Evolutionary conservation across 1,140 invertebrate genomes (phyloP), one percentile per base, ranked within the genome.

Genomic region (Acyrthosiphon pisum): DNA sequence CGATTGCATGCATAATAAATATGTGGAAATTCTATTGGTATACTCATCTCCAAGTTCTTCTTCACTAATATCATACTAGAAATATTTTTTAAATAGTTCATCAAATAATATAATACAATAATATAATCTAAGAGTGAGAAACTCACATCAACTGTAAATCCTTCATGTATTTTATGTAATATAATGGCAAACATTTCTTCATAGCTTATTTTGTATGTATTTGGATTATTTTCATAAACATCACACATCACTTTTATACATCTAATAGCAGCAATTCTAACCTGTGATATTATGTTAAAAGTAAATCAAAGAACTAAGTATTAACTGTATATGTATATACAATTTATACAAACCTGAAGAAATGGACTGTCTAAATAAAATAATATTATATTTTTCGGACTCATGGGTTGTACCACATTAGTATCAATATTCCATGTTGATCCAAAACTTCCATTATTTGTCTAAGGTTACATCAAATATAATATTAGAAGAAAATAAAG

Each of bases 111-210:
- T 76, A 50, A 88, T 53, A 37, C 8, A 20, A 89, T 50, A 50
- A 14, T 35, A 22, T 35, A 88, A 2, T 22, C 2, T 11, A 88
- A 37, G 9, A 88, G 48, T 44, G 22, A 26, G 20, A 37, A 84
- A 84, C 37, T 93, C 26, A 93, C 91, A 44, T 86, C 35, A 56
- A 93, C 50, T 30, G 20, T 86, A 41, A 93, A 93, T 44, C 23
- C 91, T 60, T 86, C 48, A 22, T 93, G 81, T 20, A 93, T 37
- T 86, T 93, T 93, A 26, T 93, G 3, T 93, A 93, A 56, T 86
- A 93, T 53, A 84, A 93, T 93, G 41, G 86, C 14, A 86, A 93
- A 50, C 91, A 93, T 93, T 56, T 93, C 81, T 56, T 93, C 26
- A n/a, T 93, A 93, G n/a, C 26, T 56, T 37, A 93, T 86, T 37